Percentiles rank a stretch among this genome's conserved stretches.
Conservation (phyloP, 2,888 invertebrate species). For the Pristionchus arcanus region DNA sequence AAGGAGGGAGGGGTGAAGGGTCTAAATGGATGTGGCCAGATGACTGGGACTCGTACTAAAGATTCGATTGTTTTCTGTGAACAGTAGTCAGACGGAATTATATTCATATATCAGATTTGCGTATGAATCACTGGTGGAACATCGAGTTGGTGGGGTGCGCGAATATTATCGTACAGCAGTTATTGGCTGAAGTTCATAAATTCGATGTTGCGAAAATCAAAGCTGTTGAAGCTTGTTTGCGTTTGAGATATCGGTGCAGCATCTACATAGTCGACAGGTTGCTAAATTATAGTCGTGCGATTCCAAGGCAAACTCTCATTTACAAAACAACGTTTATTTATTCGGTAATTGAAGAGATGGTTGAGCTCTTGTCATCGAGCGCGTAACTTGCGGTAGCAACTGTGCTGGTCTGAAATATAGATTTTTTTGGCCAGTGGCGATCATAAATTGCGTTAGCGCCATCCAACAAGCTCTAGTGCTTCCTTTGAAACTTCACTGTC, state of each 20-base stretch:
- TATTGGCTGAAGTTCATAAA: no score
- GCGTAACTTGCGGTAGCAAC: not conserved
- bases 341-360: not conserved
- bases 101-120: no score
- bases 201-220: no score
- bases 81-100: no score
- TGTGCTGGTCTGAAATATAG: not conserved
- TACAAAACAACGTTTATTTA: conserved; percentile 3
- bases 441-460: not conserved
- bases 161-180: no score
- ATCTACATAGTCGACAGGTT: not conserved
- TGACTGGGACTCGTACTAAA: no score
- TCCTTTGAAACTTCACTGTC: not conserved
- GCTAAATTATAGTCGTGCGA: not conserved
- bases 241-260: not conserved
- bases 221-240: not conserved
- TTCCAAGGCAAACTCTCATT: not conserved
- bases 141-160: no score
- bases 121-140: no score
- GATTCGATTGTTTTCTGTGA: no score
- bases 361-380: not conserved
- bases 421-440: not conserved
- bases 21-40: no score
- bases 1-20: no score
- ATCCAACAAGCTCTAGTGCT: not conserved